Evolutionary conservation across 1,140 invertebrate species (phyloP).

Genomic region (Homalodisca vitripennis): DNA sequence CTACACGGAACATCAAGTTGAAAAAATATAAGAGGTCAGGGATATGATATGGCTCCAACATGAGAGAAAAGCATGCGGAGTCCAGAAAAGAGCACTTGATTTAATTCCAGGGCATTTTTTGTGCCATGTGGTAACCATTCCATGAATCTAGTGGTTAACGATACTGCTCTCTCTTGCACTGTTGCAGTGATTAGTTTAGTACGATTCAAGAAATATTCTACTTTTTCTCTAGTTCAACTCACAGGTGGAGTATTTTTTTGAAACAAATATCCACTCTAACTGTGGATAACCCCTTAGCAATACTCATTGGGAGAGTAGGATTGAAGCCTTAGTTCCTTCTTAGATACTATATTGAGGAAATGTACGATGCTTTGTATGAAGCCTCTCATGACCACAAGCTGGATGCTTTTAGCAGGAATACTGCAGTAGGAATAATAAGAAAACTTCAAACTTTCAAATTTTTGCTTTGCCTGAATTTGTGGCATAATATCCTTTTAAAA

Average conservation of each 20-base stretch:
- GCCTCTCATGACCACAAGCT: not conserved
- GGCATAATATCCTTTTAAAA: slow-evolving; percentile 30
- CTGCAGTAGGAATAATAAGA: slow-evolving; percentile 16
- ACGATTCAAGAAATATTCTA: not conserved
- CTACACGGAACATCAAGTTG: slow-evolving; percentile 32
- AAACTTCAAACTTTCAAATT: slow-evolving; percentile 22
- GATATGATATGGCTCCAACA: slow-evolving; percentile 47
- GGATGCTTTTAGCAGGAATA: slow-evolving; percentile 3
- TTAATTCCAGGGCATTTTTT: slow-evolving; percentile 38
- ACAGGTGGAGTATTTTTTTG: not conserved
- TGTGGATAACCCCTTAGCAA: slow-evolving; percentile 12
- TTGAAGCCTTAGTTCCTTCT: not conserved
- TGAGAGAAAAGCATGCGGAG: slow-evolving; percentile 40
- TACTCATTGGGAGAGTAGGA: slow-evolving; percentile 6
- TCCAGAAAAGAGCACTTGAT: slow-evolving; percentile 37
- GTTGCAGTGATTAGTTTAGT: not conserved
- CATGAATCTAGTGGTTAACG: slow-evolving; percentile 34
- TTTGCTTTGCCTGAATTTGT: slow-evolving; percentile 31
- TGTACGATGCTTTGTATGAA: slow-evolving; percentile 9
- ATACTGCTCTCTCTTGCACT: slow-evolving; percentile 25
- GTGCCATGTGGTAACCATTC: slow-evolving; percentile 34
- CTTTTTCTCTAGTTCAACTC: not conserved
- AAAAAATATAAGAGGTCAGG: slow-evolving; percentile 43
- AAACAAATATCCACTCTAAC: not conserved
- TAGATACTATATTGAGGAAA: slow-evolving; percentile 10